Evolutionary conservation across 2,797 vertebrate genomes (phyloP).

Genomic region (Lacerta agilis): DNA sequence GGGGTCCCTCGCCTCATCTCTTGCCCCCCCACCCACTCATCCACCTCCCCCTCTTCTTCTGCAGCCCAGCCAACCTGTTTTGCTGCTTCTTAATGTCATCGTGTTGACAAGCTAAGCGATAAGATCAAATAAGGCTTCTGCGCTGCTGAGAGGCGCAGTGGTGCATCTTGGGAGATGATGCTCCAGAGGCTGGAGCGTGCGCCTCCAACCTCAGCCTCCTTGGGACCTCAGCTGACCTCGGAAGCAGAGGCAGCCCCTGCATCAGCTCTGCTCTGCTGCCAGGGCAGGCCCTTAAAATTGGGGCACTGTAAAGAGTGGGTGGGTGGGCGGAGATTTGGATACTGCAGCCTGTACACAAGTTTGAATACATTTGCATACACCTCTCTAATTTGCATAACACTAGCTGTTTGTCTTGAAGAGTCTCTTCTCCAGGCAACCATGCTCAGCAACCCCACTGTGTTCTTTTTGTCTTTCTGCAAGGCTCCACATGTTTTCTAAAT

Average conservation of each 20-base stretch:
- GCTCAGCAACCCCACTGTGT: neutral
- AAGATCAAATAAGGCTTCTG: neutral
- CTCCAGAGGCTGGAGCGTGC: neutral
- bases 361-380: neutral
- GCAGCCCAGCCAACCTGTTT: neutral
- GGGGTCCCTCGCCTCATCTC: neutral
- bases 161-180: neutral
- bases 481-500: neutral
- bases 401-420: neutral
- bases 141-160: neutral
- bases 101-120: neutral
- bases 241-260: neutral
- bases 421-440: neutral
- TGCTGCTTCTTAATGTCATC: neutral
- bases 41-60: neutral
- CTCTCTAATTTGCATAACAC: no score
- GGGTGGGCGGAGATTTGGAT: no score
- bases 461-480: neutral
- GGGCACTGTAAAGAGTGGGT: neutral
- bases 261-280: neutral
- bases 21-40: no score
- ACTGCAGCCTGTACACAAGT: neutral
- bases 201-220: neutral
- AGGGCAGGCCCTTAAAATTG: neutral
- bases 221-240: neutral